These are phyloP conservation scores for Micoletzkya japonica DNA, from an alignment of 2,888 invertebrate genomes.

Conservation along the genomic window DNA sequence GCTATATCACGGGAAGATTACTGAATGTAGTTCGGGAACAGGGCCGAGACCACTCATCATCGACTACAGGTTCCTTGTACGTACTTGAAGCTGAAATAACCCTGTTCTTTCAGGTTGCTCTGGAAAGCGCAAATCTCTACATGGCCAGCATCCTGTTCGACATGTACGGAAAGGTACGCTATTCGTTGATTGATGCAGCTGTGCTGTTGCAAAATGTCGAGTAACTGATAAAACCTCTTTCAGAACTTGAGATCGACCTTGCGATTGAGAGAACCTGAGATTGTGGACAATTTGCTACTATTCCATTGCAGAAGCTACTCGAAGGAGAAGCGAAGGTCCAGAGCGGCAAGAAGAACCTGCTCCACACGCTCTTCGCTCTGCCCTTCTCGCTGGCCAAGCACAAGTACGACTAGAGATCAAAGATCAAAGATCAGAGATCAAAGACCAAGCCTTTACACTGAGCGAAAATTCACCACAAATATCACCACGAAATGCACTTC, in stretches of 20 bases:
- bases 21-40: neutral
- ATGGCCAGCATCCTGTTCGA: conserved; percentile 26
- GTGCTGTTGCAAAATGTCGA: neutral
- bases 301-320: conserved; percentile 5
- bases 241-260: no score
- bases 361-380: conserved; percentile 7
- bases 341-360: neutral
- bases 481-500: no score
- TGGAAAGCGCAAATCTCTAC: conserved; percentile 29
- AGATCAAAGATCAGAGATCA: no score
- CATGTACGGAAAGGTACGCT: conserved; percentile 19
- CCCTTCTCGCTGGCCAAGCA: conserved; percentile 4
- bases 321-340: neutral
- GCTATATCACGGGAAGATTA: neutral
- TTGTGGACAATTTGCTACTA: neutral
- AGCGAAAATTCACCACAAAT: no score
- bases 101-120: conserved; percentile 12
- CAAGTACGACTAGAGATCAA: no score
- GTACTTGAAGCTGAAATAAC: no score
- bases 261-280: neutral
- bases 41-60: no score
- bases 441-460: no score
- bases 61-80: no score
- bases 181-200: no score
- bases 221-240: no score